Evolutionary conservation across 2,888 invertebrate genomes (phyloP).

Genomic region (Acrobasis repandana): DNA sequence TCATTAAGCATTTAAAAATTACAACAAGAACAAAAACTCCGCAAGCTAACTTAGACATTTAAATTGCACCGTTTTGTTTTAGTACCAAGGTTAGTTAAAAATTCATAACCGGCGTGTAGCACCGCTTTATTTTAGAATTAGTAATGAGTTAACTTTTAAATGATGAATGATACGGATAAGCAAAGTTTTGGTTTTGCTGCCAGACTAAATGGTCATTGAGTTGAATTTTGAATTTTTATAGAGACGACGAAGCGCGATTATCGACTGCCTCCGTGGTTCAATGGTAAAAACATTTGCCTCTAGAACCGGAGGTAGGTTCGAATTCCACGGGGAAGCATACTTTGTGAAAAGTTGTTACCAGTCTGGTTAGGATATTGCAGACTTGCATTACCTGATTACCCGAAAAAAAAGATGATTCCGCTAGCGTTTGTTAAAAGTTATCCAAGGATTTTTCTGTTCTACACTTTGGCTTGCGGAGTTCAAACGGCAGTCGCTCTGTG

Average conservation of each 20-base stretch:
- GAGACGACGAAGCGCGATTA: background rate
- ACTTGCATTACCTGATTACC: too few relatives aligned
- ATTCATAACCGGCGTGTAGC: conserved; percentile 16
- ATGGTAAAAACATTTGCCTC: too few relatives aligned
- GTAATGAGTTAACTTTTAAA: conserved; percentile 22
- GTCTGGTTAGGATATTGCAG: too few relatives aligned
- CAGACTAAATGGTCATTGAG: background rate
- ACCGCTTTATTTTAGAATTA: conserved; percentile 14
- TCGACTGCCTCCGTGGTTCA: too few relatives aligned
- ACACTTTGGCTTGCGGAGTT: too few relatives aligned
- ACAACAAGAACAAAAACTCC: conserved; percentile 1
- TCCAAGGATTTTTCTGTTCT: too few relatives aligned
- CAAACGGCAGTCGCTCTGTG: too few relatives aligned
- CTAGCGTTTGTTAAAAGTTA: too few relatives aligned
- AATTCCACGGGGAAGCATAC: too few relatives aligned
- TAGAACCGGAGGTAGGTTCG: too few relatives aligned
- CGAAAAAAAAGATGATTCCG: too few relatives aligned
- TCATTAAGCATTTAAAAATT: background rate
- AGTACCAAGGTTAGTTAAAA: conserved; percentile 13
- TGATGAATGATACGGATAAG: conserved; percentile 15
- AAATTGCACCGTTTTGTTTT: conserved; percentile 8
- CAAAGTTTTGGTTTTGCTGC: conserved; percentile 4
- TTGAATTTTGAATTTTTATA: background rate
- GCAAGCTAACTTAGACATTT: conserved; percentile 9
- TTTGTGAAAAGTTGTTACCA: too few relatives aligned